Evolutionary conservation across 2,888 invertebrate species (phyloP), one percentile per base, ranked within the genome.

Genomic region (Drosophila siamana): DNA sequence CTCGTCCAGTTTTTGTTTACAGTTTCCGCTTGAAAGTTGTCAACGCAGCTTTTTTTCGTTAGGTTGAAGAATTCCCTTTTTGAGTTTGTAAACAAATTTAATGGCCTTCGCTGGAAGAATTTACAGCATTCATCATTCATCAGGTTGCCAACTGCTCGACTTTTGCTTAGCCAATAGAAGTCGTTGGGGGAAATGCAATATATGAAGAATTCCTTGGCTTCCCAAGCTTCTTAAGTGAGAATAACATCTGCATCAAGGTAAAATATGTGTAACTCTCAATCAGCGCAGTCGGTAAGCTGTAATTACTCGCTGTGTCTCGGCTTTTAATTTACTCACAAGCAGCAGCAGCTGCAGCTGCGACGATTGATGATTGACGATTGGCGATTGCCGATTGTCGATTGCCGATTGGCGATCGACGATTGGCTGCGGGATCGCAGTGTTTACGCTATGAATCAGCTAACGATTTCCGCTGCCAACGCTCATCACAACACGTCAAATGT

Each of bases 381-480:
- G 9, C 28, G 28, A 28, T 28, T 4, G 28, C 1, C 28, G 28
- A 28, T 36, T 36, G n/a, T n/a, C n/a, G 33, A n/a, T 33, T 33
- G 33, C 1, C 28, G 28, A 2, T 8, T 28, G 9, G 5, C 28
- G 28, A 28, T 28, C 8, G 28, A 8, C 28, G 28, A 28, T 36
- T 36, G n/a, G n/a, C n/a, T n/a, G 33, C 2, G 15, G 40, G n/a
- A 15, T 40, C 24, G 33, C 33, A 19, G 19, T n/a, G 38, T 46
- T 67, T 54, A 33, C 28, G 33, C 22, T 59, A 67, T 79, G 68
- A 63, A 69, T 83, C 84, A 80, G 74, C 73, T 71, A 83, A 83
- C 84, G 71, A 80, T 80, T 83, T 80, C 80, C 80, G 80, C 84
- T 80, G 84, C 80, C 84, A 83, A 80, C 84, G 83, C 80, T 55